These are phyloP conservation scores for Gallinago undulata DNA, from an alignment of 2,113 vertebrate genomes.

Conservation along the genomic window DNA sequence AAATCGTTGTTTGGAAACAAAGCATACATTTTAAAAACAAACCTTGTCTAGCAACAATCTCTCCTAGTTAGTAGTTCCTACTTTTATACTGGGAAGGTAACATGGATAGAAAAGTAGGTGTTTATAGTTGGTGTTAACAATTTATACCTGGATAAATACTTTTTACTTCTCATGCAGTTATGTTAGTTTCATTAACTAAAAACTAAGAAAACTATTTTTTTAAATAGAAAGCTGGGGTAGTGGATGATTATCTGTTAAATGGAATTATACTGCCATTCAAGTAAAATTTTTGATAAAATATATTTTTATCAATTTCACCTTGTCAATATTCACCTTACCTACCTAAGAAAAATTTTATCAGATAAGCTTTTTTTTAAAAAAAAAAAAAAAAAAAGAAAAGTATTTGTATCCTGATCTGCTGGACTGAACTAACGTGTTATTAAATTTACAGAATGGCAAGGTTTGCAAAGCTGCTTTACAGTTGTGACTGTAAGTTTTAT, in stretches of 20 bases:
- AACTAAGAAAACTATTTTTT: neutral
- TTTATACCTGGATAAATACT: slow-evolving; percentile 39
- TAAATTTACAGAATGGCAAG: neutral
- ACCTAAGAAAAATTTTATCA: neutral
- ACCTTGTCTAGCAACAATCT: slow-evolving; percentile 53
- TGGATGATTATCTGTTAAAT: slow-evolving; percentile 20
- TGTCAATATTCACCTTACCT: neutral
- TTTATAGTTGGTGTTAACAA: slow-evolving; percentile 32
- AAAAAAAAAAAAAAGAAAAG: neutral
- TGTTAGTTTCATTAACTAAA: slow-evolving; percentile 57
- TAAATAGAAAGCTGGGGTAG: neutral
- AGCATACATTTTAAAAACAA: slow-evolving; percentile 70
- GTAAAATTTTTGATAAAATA: neutral
- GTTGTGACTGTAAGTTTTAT: neutral
- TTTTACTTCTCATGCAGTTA: slow-evolving; percentile 44
- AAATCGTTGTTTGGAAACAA: slow-evolving; percentile 72
- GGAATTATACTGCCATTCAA: slow-evolving; percentile 46
- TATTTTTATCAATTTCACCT: neutral
- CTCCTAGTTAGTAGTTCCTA: slow-evolving; percentile 68
- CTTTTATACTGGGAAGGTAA: slow-evolving; percentile 52
- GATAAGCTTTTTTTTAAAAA: neutral
- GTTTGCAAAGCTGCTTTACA: neutral
- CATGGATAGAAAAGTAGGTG: slow-evolving; percentile 38
- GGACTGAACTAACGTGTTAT: neutral
- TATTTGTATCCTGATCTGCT: neutral